Evolutionary conservation across 2,797 vertebrate genomes (phyloP).

Genomic region (Lacerta bilineata): DNA sequence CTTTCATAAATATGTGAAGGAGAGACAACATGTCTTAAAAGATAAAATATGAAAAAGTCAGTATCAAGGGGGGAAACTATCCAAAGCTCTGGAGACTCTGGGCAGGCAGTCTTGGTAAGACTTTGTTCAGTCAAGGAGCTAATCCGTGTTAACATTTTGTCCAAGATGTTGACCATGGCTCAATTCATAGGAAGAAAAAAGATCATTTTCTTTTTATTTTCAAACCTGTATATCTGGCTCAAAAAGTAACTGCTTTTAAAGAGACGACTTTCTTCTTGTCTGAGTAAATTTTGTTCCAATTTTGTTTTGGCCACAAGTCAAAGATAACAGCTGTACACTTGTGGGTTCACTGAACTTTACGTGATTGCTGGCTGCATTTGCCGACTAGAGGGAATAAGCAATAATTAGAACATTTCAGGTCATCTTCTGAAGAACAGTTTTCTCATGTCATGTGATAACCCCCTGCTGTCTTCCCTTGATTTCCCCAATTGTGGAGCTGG

Average conservation of each 20-base stretch:
- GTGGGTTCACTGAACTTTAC: conserved; percentile 91
- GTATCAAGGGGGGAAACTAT: conserved; percentile 52
- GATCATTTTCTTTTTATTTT: conserved; percentile 77
- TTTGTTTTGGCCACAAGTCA: conserved; percentile 94
- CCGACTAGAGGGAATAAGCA: conserved; percentile 87
- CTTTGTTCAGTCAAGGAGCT: conserved; percentile 63
- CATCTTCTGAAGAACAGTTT: conserved; percentile 86
- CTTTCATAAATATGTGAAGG: conserved; percentile 47
- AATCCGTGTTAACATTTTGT: conserved; percentile 75
- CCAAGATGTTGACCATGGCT: conserved; percentile 72
- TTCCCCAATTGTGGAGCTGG: conserved; percentile 74
- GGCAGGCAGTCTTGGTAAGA: conserved; percentile 48
- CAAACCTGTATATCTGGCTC: conserved; percentile 79
- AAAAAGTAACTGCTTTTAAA: conserved; percentile 81
- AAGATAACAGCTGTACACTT: conserved; percentile 94
- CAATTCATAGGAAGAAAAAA: conserved; percentile 72
- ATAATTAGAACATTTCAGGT: conserved; percentile 94
- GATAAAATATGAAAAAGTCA: conserved; percentile 48
- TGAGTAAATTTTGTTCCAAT: conserved; percentile 84
- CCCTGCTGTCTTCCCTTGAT: conserved; percentile 65
- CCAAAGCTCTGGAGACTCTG: conserved; percentile 35
- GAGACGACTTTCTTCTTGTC: conserved; percentile 82
- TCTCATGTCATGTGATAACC: conserved; percentile 71
- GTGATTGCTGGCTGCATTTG: conserved; percentile 85
- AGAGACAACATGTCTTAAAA: conserved; percentile 36